Conservation (phyloP, 2,888 invertebrate species). For the Tridacna gigas region DNA sequence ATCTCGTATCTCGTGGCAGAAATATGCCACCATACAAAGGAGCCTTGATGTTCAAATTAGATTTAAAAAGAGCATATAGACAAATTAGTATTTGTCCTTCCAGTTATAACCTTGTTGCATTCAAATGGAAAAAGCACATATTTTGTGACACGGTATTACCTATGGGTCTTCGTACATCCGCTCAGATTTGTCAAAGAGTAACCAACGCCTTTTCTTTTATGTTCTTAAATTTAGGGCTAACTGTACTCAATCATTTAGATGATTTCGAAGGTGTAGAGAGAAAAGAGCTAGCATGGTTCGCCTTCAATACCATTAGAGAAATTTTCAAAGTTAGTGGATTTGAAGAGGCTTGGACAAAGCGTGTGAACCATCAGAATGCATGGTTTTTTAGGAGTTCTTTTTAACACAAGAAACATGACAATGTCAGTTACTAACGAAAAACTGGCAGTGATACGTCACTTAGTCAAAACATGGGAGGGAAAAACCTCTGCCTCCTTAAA, state of each 20-base stretch:
- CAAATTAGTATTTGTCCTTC: conserved; percentile 6
- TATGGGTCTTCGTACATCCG: conserved; percentile 30
- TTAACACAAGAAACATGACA: conserved; percentile 25
- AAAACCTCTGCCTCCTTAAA: conserved; percentile 28
- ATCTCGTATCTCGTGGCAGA: no score
- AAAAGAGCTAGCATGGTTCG: conserved; percentile 17
- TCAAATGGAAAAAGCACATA: not conserved
- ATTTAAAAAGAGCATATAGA: conserved; percentile 3
- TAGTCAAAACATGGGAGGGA: conserved; percentile 28
- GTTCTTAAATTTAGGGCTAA: conserved; percentile 19
- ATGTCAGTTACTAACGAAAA: conserved; percentile 26
- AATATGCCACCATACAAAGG: no score
- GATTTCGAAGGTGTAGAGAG: conserved; percentile 21
- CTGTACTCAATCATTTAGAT: conserved; percentile 23
- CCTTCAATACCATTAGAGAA: not conserved
- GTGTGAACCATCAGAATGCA: not conserved
- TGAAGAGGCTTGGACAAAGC: conserved; percentile 25
- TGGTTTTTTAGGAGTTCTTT: conserved; percentile 35
- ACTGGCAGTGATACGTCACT: conserved; percentile 8
- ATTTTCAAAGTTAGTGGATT: conserved; percentile 30
- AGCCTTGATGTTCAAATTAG: not conserved
- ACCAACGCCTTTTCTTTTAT: conserved; percentile 35
- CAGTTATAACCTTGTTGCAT: conserved; percentile 4
- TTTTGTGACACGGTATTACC: conserved; percentile 8
- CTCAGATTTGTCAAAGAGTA: conserved; percentile 35